phyloP scores from a whole-genome alignment of 2,797 vertebrate genomes.

The Aplochiton taeniatus region DNA sequence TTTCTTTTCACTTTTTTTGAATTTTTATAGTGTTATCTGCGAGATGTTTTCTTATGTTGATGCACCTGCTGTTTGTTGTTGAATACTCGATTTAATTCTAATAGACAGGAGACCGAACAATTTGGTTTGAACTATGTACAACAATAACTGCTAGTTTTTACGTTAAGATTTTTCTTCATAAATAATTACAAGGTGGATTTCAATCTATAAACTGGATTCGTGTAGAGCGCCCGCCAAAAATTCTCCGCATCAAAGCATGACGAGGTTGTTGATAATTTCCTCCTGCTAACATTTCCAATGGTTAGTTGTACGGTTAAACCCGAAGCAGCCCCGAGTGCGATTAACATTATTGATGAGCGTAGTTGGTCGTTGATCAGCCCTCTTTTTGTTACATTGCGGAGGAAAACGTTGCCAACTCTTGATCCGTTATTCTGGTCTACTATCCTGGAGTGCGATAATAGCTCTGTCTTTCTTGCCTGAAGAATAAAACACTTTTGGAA shows the following conservation, averaged over 20 bases:
- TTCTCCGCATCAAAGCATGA: conserved; percentile 8
- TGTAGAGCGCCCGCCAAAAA: background rate
- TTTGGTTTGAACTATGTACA: no score
- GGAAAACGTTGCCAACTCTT: no score
- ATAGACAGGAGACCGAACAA: no score
- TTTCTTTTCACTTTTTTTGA: background rate
- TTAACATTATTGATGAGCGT: background rate
- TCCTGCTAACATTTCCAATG: background rate
- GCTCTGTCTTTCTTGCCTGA: no score
- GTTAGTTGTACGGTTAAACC: background rate
- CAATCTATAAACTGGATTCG: background rate
- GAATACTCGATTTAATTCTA: no score
- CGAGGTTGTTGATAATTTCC: conserved; percentile 10
- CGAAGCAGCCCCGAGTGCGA: background rate
- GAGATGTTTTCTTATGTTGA: background rate
- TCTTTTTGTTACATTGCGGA: no score
- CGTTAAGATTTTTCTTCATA: no score
- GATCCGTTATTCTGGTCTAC: no score
- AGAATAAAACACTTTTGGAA: no score
- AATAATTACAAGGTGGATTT: background rate
- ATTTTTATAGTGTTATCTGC: background rate
- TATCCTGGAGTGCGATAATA: no score
- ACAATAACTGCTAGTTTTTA: no score
- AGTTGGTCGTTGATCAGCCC: no score
- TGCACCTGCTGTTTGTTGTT: conserved; percentile 9